These are phyloP conservation scores for Pangasianodon gigas DNA, from an alignment of 2,113 vertebrate species.

Conservation along the genomic window DNA sequence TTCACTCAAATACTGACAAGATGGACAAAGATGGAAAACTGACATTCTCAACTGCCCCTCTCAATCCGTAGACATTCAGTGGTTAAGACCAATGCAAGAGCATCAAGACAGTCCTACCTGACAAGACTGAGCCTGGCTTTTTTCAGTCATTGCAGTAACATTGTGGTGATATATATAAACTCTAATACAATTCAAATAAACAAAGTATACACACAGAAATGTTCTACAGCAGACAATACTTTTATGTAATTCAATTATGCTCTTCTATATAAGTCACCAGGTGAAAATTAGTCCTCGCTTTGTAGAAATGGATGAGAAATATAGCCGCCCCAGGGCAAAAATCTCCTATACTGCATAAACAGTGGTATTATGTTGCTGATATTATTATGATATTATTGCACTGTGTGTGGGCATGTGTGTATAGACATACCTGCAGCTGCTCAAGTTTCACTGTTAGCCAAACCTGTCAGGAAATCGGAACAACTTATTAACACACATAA, in stretches of 20 bases:
- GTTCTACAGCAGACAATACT: neutral
- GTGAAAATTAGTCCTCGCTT: constrained; percentile 6
- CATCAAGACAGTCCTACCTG: neutral
- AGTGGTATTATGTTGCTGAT: neutral
- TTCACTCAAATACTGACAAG: constrained; percentile 41
- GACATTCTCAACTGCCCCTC: constrained; percentile 31
- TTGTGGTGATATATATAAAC: neutral
- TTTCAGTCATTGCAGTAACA: neutral
- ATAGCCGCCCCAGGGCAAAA: neutral
- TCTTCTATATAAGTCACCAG: constrained; percentile 16
- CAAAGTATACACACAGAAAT: neutral
- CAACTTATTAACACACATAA: constrained; percentile 31
- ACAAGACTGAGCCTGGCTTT: neutral
- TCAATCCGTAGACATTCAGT: constrained; percentile 21
- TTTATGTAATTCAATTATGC: neutral
- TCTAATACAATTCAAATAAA: neutral
- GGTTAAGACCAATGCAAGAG: constrained; percentile 13
- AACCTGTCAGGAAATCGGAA: constrained; percentile 43
- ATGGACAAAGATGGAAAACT: constrained; percentile 34
- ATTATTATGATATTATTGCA: constrained; percentile 39
- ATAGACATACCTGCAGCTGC: constrained; percentile 49
- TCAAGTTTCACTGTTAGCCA: constrained; percentile 36
- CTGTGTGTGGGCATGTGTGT: constrained; percentile 41
- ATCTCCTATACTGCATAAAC: constrained; percentile 12
- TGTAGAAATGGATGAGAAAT: neutral